Evolutionary conservation across 1,140 invertebrate genomes (phyloP).

Genomic region (Hermatobates lingyangjiaoensis): DNA sequence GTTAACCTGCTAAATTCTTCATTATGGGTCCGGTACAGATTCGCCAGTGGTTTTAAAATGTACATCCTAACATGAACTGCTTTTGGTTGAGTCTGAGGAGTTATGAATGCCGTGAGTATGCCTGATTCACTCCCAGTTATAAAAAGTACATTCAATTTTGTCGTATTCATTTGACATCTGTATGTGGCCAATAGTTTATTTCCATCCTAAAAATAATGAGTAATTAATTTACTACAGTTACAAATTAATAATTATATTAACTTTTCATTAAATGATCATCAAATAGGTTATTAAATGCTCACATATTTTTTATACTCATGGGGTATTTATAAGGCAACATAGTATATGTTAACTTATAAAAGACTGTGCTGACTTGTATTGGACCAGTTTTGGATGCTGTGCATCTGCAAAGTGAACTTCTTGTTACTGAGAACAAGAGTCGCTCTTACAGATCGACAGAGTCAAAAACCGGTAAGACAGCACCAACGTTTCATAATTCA

Average conservation of each 20-base stretch:
- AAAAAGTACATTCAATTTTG: conserved; percentile 60
- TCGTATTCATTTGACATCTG: conserved; percentile 57
- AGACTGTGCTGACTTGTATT: background rate
- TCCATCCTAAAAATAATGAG: conserved; percentile 31
- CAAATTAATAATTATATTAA: background rate
- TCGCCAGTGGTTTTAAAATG: conserved; percentile 50
- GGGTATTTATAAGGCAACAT: background rate
- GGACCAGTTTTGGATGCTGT: background rate
- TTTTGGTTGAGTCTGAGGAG: conserved; percentile 58
- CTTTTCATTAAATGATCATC: background rate
- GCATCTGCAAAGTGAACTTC: too few relatives aligned
- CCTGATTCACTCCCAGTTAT: conserved; percentile 66
- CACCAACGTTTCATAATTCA: too few relatives aligned
- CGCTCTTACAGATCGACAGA: too few relatives aligned
- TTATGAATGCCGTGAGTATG: conserved; percentile 55
- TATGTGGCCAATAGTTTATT: conserved; percentile 68
- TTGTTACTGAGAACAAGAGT: too few relatives aligned
- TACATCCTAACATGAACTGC: conserved; percentile 48
- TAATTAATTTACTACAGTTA: background rate
- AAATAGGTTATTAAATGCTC: background rate
- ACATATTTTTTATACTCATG: background rate
- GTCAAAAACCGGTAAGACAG: too few relatives aligned
- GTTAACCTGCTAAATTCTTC: conserved; percentile 32
- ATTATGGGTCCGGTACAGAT: conserved; percentile 47
- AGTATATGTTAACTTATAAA: background rate